Conservation (phyloP, 2,113 vertebrate species). For the Megaleporinus macrocephalus region DNA sequence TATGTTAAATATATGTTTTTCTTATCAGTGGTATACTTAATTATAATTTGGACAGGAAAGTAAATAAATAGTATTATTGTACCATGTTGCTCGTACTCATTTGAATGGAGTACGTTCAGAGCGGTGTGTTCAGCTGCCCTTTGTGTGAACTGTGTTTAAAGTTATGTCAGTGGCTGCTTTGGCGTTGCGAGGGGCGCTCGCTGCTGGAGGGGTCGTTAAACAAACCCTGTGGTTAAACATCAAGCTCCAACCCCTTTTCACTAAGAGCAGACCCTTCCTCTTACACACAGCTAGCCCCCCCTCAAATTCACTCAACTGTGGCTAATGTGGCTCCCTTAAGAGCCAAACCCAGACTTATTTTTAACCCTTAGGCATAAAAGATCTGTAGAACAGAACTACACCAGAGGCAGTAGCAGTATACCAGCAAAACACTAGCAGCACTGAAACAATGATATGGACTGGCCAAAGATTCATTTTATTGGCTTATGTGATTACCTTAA, state of each 20-base stretch:
- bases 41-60: no score
- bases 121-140: background rate
- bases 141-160: slow-evolving; percentile 14
- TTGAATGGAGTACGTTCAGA: background rate
- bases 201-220: slow-evolving; percentile 38
- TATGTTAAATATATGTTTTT: no score
- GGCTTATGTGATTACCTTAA: no score
- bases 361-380: background rate
- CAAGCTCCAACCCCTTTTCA: slow-evolving; percentile 23
- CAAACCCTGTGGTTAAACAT: slow-evolving; percentile 56
- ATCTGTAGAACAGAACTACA: slow-evolving; percentile 15
- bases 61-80: no score
- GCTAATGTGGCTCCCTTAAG: slow-evolving; percentile 38
- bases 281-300: background rate
- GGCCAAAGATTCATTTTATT: no score
- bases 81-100: no score
- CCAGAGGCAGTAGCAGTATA: background rate
- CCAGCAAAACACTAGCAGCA: no score
- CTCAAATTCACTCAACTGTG: slow-evolving; percentile 12
- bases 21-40: no score
- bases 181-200: slow-evolving; percentile 10
- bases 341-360: background rate
- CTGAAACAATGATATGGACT: no score
- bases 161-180: slow-evolving; percentile 1
- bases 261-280: background rate